Base-by-base conservation (phyloP, 2,797 vertebrate species). In the Darevskia mixta region DNA sequence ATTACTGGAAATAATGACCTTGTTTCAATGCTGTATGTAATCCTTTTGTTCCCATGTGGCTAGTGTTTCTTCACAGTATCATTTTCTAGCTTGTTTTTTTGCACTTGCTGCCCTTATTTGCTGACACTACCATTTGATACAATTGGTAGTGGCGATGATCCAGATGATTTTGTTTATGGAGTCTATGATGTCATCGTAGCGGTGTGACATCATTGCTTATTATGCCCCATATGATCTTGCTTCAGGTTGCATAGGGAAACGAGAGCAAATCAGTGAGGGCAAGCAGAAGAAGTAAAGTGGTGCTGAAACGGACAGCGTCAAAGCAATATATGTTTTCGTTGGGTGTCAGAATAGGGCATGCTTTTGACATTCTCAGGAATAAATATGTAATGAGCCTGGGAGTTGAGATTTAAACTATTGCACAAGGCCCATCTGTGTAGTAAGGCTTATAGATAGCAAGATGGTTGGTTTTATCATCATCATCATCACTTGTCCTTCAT, bases 151-250 rank as follows among this genome's bases (percentile, higher is more conserved):
- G 35, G 11, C 3, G 2, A 11, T 27, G 23, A 69, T 13, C 29
- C 67, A 92, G 87, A 23, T 1, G 83, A 38, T 71, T 91, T 67
- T 83, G 5, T 41, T 4, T 88, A 45, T 15, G 58, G 32, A 18
- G 23, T 35, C 58, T 55, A 64, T 10, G 23, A 29, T 32, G 20
- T 35, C 23, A 61, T 45, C 32, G 35, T 61, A 11, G 71, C 0
- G 1, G 29, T n/a, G 29, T 69, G 29, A n/a, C 4, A 1, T 29
- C 29, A 23, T 64, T 64, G 61, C 5, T 64, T 18, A 0, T 64
- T 23, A 23, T 0, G 6, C 61, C 61, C 18, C 61, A 64, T 29
- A 11, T n/a, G 67, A 29, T n/a, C 27, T 69, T 29, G 45, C 29
- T n/a, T 32, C 13, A 43, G 1, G 15, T 5, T 29, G 25, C 41